These are phyloP conservation scores for Acropternis orthonyx DNA, from an alignment of 2,797 vertebrate species.

Conservation along the genomic window DNA sequence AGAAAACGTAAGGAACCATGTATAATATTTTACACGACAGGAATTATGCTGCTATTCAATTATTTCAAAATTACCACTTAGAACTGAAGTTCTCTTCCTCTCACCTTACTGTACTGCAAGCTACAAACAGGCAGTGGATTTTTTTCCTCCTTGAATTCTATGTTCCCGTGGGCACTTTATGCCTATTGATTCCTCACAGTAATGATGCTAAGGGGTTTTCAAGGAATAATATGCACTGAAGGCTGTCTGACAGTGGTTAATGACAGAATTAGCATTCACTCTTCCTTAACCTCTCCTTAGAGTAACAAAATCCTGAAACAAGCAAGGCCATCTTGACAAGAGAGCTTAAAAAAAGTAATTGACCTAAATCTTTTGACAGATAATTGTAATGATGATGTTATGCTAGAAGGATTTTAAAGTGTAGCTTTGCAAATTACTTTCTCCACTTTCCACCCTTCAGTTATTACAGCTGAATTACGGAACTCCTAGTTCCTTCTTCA, in stretches of 20 bases:
- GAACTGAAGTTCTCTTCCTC: background rate
- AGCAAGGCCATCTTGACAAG: slow-evolving; percentile 66
- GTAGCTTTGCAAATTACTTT: slow-evolving; percentile 71
- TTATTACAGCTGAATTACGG: slow-evolving; percentile 25
- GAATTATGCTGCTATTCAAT: slow-evolving; percentile 46
- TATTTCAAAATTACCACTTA: slow-evolving; percentile 53
- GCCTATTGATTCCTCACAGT: slow-evolving; percentile 29
- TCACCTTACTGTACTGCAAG: background rate
- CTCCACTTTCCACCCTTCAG: slow-evolving; percentile 24
- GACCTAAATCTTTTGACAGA: slow-evolving; percentile 75
- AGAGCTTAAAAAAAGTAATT: slow-evolving; percentile 58
- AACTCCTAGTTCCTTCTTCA: slow-evolving; percentile 3
- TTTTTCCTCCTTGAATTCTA: background rate
- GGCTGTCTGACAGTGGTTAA: slow-evolving; percentile 42
- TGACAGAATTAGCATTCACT: slow-evolving; percentile 62
- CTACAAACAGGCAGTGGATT: slow-evolving; percentile 29
- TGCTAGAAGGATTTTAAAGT: slow-evolving; percentile 68
- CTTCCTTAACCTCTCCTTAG: slow-evolving; percentile 53
- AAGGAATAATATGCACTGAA: background rate
- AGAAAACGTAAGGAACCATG: slow-evolving; percentile 8
- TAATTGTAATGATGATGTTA: slow-evolving; percentile 74
- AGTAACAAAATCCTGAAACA: slow-evolving; percentile 57
- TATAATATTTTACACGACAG: background rate
- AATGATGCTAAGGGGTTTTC: background rate
- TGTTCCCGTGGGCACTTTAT: background rate